These are phyloP conservation scores for Chelmon rostratus DNA, from an alignment of 2,797 vertebrate species.

Conservation along the genomic window DNA sequence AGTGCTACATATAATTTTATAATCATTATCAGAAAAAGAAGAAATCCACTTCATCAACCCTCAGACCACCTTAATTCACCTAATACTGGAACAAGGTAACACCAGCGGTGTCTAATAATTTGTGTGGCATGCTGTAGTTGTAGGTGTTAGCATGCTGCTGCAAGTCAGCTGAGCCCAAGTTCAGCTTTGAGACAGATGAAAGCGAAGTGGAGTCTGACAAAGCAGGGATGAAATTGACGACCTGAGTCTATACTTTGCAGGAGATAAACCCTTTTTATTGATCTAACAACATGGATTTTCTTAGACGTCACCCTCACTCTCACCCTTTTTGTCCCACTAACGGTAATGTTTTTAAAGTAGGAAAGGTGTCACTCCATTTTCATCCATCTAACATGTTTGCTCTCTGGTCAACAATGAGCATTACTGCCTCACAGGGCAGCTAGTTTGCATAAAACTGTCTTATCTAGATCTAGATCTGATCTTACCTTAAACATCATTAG, in stretches of 20 bases:
- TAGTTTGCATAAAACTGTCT: no score
- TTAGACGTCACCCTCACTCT: neutral
- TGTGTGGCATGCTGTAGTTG: neutral
- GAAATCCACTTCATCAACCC: neutral
- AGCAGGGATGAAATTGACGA: neutral
- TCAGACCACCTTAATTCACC: neutral
- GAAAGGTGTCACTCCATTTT: neutral
- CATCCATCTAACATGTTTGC: neutral
- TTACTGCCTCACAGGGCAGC: neutral
- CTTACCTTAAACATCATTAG: no score
- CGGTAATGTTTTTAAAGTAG: neutral
- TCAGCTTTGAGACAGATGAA: neutral
- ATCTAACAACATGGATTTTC: neutral
- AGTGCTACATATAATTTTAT: neutral
- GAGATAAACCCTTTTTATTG: neutral
- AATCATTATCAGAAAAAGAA: neutral
- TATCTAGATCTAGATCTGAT: no score
- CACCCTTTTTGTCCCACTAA: neutral
- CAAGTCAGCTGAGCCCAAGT: neutral
- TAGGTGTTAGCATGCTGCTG: neutral
- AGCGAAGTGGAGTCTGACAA: neutral
- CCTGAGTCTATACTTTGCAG: neutral
- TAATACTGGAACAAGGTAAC: neutral
- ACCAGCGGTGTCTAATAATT: neutral
- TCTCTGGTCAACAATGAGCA: slow-evolving; percentile 7